Evolutionary conservation across 2,113 vertebrate genomes (phyloP), one percentile per base, ranked within the genome.

Genomic region (Etia nguti): DNA sequence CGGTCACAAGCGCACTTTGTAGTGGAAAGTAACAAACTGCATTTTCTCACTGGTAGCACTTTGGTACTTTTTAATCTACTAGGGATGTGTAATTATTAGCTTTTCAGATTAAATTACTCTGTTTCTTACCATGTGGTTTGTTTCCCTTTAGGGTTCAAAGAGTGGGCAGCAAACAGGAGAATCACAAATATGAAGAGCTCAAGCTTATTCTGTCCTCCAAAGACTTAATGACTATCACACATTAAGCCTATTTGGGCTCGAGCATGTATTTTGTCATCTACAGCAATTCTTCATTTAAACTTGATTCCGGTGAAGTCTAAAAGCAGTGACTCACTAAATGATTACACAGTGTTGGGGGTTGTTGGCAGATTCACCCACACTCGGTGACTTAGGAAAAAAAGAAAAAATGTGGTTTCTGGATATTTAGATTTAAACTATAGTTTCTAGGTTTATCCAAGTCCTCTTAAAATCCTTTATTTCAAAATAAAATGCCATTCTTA

Each of bases 101-200:
- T n/a, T 75, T 77, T 29, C 26, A 59, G 26, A 29, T 12, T 55
- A 55, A 77, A 31, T 55, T 26, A 29, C 10, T 26, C 9, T 60
- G 4, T 26, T 9, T 54, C 38, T 82, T 31, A 84, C 10, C 1
- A 13, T 41, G 6, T 70, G 43, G 12, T 56, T 79, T 36, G 6
- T 77, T 11, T 91, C 80, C 4, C 1, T 87, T 60, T 18, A 96
- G 96, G 92, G 43, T 20, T 92, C 89, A 15, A 83, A 73, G 57
- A 94, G 91, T 24, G 90, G 86, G 11, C 91, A 88, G 22, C 82
- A 89, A 84, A 96, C 96, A 2, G 90, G 92, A 88, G 94, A 96
- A 87, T 96, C 95, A 2, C 83, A 92, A 54, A 94, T 94, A 75
- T 96, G 93, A 95, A 85, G 77, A 38, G 2, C 15, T 84, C 6